These are phyloP conservation scores for Brachymystax lenok DNA, from an alignment of 2,797 vertebrate species.

Conservation along the genomic window DNA sequence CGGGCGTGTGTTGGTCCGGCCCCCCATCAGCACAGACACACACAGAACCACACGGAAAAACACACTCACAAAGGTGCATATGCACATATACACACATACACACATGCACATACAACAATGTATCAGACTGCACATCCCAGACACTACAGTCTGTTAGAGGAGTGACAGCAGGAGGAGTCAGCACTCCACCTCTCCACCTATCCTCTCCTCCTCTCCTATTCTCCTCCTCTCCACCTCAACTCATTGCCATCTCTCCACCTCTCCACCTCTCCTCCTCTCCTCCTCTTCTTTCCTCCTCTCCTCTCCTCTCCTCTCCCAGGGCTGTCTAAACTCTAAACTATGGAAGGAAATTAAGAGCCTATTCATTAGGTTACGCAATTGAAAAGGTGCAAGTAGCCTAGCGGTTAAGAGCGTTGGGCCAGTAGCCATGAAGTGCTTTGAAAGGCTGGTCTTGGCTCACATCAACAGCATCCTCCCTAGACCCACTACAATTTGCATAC, in stretches of 20 bases:
- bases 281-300: no score
- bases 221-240: not conserved
- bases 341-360: no score
- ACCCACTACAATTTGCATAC: no score
- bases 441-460: no score
- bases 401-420: no score
- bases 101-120: slow-evolving; percentile 61
- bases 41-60: not conserved
- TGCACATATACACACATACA: slow-evolving; percentile 35
- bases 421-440: no score
- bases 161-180: slow-evolving; percentile 67
- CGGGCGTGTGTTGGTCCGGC: slow-evolving; percentile 63
- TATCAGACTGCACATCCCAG: slow-evolving; percentile 82
- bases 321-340: no score
- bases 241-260: not conserved
- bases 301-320: no score
- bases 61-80: slow-evolving; percentile 23
- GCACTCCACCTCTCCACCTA: slow-evolving; percentile 45
- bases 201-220: slow-evolving; percentile 44
- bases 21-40: not conserved
- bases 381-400: not conserved
- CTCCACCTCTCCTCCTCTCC: slow-evolving; percentile 14
- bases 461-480: no score
- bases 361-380: not conserved
- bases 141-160: slow-evolving; percentile 72